Evolutionary conservation across 2,113 vertebrate genomes (phyloP), one percentile per base, ranked within the genome.

Genomic region (Sinocyclocheilus grahami): DNA sequence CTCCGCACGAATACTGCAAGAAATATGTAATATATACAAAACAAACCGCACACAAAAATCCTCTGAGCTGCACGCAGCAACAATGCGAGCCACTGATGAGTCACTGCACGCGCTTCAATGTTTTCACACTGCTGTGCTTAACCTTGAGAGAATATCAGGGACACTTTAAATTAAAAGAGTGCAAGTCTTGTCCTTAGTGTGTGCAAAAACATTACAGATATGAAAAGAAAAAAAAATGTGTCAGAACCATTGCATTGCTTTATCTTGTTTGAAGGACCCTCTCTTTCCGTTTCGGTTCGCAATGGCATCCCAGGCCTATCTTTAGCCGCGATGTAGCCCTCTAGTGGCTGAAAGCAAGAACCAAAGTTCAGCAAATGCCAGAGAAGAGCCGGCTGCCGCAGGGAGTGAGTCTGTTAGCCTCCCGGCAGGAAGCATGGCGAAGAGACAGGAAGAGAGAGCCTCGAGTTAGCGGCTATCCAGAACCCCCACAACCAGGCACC

Each of bases 141-240:
- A 69, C 58, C 60, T 22, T 82, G 62, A 63, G n/a, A 37, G 46
- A 63, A 42, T 22, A 76, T 14, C 51, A 80, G 24, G 65, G 39
- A 67, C 46, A 48, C 8, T 37, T 58, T 48, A 22, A 60, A 72
- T 42, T 22, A 53, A 79, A 55, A 79, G 39, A 75, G 65, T 65
- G 53, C 27, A 88, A 60, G 77, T 83, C 39, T 27, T 76, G 79
- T 87, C 84, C 84, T 87, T 87, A 89, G 74, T 86, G 86, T 89
- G 88, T 89, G 88, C 80, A 87, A 87, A 72, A 89, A 74, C 58
- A 63, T 55, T 58, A 53, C 39, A 65, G 60, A 82, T 58, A 53
- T 37, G n/a, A 55, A 39, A 33, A 33, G 30, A 33, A 33, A 33
- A 33, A 46, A 27, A 79, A 46, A 37, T 58, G 22, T 58, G 58